These are phyloP conservation scores for Caenorhabditis drosophilae DNA, from an alignment of 2,888 invertebrate genomes.

Conservation along the genomic window DNA sequence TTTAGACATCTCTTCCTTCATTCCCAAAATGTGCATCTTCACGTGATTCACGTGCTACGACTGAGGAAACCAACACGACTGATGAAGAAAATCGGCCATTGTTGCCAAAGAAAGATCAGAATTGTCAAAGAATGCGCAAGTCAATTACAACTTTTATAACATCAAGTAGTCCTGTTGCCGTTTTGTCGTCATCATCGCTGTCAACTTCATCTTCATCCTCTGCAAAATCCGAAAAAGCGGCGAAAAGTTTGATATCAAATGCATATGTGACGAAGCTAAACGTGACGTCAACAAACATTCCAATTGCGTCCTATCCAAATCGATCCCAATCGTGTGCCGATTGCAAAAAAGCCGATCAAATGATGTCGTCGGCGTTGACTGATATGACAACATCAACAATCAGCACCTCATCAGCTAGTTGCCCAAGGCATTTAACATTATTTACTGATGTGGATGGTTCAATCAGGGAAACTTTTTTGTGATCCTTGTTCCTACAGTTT, in stretches of 20 bases:
- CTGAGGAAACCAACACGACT: constrained; percentile 41
- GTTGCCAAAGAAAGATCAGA: constrained; percentile 8
- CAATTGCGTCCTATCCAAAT: constrained; percentile 4
- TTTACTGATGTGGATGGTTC: constrained; percentile 30
- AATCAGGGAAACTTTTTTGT: constrained; percentile 51
- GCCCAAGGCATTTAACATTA: constrained; percentile 27
- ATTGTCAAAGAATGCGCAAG: constrained; percentile 12
- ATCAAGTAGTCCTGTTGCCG: neutral
- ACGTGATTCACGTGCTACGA: constrained; percentile 36
- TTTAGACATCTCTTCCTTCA: constrained; percentile 31
- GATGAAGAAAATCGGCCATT: constrained; percentile 39
- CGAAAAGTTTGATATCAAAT: too few species aligned
- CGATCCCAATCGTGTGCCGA: constrained; percentile 42
- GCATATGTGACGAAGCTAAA: neutral
- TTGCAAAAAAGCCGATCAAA: constrained; percentile 37
- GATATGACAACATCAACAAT: constrained; percentile 42
- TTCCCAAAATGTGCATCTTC: constrained; percentile 7
- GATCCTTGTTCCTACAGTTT: too few species aligned
- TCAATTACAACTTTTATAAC: constrained; percentile 21
- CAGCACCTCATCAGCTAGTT: constrained; percentile 20
- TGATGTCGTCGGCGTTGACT: constrained; percentile 28
- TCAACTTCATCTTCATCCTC: neutral
- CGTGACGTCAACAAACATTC: neutral
- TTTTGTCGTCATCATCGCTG: neutral
- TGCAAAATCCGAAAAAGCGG: too few species aligned